Base-by-base conservation (phyloP, 2,797 vertebrate species). In the Triplophysa yarkandensis region DNA sequence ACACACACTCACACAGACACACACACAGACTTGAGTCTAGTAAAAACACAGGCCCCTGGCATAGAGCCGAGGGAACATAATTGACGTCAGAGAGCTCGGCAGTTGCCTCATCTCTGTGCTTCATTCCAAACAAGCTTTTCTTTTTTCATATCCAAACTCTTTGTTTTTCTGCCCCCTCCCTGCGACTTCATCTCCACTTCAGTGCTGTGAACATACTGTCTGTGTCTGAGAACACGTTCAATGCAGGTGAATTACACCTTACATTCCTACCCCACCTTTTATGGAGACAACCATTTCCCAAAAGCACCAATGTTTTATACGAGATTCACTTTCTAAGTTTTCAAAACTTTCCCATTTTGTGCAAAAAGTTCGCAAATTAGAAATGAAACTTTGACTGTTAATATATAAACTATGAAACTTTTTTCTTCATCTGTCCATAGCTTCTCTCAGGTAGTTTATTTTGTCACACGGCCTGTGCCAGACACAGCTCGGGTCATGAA, bases 31-130 rank as follows among this genome's bases (percentile, higher is more conserved):
- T 80, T 63, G 44, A 84, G 85, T 87, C 83, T 82, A 83, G 54
- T 21, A 81, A 81, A 79, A 79, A 78, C 77, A 63, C 76, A 83
- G 83, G 71, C 77, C 69, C 60, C 75, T 92, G 92, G 92, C 91
- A 85, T 71, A 63, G 77, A 80, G 89, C 92, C 92, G 90, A 87
- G 91, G 90, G 92, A 92, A 92, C 89, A 88, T 85, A 86, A 92
- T 92, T 93, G 91, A 93, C 92, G 92, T 93, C 91, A 93, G 89
- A 92, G 88, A 80, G 58, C 87, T 82, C 76, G 74, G 85, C 87
- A 89, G 88, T 92, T 91, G 89, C 90, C 89, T 92, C 91, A 92
- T 92, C 89, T 80, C 82, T 84, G 89, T 89, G 87, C 88, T 88
- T 87, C 90, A 91, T 88, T 92, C 90, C 89, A 92, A 93, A 93